Conservation (phyloP, 2,797 vertebrate species). For the Adelosebastes latens region DNA sequence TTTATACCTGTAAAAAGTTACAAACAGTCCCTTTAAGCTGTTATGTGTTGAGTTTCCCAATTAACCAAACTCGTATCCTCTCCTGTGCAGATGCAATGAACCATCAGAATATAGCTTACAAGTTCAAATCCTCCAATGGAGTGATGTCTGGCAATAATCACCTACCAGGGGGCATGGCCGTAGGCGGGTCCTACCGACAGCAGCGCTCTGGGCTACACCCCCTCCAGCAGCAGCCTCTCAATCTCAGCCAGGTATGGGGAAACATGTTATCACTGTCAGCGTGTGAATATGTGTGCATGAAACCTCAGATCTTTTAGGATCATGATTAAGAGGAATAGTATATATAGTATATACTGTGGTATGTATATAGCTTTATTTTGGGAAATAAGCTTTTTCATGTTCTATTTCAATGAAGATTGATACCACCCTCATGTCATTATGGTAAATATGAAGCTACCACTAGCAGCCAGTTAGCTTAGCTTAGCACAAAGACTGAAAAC, state of each 20-base stretch:
- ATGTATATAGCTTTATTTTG: neutral
- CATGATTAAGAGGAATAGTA: neutral
- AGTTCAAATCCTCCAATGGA: constrained; percentile 93
- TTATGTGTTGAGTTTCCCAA: neutral
- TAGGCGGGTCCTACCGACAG: constrained; percentile 90
- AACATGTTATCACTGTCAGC: neutral
- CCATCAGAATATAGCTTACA: constrained; percentile 93
- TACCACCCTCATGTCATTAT: neutral
- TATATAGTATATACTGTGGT: neutral
- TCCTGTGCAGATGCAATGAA: constrained; percentile 85
- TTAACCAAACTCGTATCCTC: neutral
- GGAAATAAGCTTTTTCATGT: neutral
- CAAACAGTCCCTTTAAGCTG: too few species aligned
- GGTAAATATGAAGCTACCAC: neutral
- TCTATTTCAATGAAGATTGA: neutral
- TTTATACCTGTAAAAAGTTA: too few species aligned
- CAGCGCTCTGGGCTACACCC: constrained; percentile 92
- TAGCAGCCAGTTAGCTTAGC: neutral
- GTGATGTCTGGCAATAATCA: constrained; percentile 91
- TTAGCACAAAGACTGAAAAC: neutral
- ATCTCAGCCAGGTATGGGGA: constrained; percentile 95
- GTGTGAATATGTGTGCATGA: neutral
- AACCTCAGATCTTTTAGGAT: neutral
- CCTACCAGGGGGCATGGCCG: constrained; percentile 85
- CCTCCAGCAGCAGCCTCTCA: constrained; percentile 98